Evolutionary conservation across 2,888 invertebrate species (phyloP), one percentile per base, ranked within the genome.

Genomic region (Eupithecia insigniata): DNA sequence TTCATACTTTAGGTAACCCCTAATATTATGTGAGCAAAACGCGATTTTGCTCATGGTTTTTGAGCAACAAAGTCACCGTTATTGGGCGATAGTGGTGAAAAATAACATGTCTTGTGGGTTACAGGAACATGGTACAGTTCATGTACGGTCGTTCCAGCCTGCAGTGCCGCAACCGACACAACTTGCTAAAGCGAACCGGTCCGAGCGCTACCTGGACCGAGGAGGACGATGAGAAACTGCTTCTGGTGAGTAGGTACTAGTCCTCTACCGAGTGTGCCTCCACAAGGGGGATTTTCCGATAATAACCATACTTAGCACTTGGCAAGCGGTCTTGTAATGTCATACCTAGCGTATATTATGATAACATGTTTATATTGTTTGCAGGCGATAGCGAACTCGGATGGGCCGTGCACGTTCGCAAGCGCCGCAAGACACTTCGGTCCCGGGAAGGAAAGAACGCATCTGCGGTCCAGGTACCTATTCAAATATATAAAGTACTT

Each of bases 111-210:
- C 46, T 10, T 2, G 6, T 67, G 30, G 5, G 0, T 72, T 97
- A 95, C 81, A 95, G 92, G 79, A 95, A 95, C 80, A 95, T 96
- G 30, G 85, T 92, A 0, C 85, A 92, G 14, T 93, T 95, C 70
- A 91, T 97, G 75, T 96, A 96, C 0, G 95, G 96, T 30, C 94
- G 97, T 32, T 95, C 96, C 0, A 80, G 91, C 8, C 80, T 93
- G 0, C 97, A 97, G 82, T 87, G 97, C 12, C 95, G 95, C 43
- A 90, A 94, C 14, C 94, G 96, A 51, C 96, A 96, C 81, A 85
- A 92, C 61, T 95, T 95, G 43, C 83, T 91, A 78, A 90, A 85
- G 69, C 78, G 79, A 67, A 89, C 89, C 39, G 82, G 89, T 22
- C 95, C 95, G 5, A 55, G 55, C 60, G 87, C 93, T 68, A 88